Evolutionary conservation across 1,140 invertebrate genomes (phyloP).

Genomic region (Berghia stephanieae): DNA sequence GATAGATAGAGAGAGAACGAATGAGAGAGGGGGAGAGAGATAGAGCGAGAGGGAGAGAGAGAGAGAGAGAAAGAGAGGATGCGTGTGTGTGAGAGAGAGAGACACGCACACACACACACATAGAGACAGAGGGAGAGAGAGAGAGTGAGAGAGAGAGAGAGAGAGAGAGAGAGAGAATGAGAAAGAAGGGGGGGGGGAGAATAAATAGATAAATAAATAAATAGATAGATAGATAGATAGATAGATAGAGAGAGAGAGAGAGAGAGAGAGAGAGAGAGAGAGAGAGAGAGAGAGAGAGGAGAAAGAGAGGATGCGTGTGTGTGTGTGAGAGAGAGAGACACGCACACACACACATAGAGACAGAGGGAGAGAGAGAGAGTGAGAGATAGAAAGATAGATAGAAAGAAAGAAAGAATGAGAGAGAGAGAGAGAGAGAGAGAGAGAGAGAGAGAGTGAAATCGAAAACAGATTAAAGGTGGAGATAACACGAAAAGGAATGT

Average conservation of each 20-base stretch:
- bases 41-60: neutral
- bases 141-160: slow-evolving; percentile 3
- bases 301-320: too few species aligned
- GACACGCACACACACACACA: too few species aligned
- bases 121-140: too few species aligned
- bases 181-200: neutral
- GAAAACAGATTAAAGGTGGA: too few species aligned
- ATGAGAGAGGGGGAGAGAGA: neutral
- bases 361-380: neutral
- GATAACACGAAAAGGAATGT: too few species aligned
- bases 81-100: neutral
- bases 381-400: too few species aligned
- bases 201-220: too few species aligned
- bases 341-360: neutral
- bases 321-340: slow-evolving; percentile 1
- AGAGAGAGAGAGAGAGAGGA: slow-evolving; percentile 9
- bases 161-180: neutral
- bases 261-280: neutral
- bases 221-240: neutral
- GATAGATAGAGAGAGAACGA: too few species aligned
- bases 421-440: slow-evolving; percentile 4
- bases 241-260: neutral
- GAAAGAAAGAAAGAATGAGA: neutral
- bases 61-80: neutral
- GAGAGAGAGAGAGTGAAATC: slow-evolving; percentile 1